Evolutionary conservation across 2,113 vertebrate species (phyloP), one percentile per base, ranked within the genome.

Genomic region (Dolichotis patagonum): DNA sequence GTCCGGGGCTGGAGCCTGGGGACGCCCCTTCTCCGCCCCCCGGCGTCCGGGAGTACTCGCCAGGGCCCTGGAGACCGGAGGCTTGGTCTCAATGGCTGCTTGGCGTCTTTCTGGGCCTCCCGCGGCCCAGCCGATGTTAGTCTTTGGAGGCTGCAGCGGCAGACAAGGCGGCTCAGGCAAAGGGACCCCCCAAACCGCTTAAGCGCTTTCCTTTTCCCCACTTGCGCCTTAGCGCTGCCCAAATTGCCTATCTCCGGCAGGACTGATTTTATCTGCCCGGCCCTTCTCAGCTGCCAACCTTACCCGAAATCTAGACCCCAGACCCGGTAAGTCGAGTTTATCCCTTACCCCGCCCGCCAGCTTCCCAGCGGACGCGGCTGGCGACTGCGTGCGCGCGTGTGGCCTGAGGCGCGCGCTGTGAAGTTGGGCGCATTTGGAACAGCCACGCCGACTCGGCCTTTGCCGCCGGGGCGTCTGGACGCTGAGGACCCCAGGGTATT

Each of bases 261-360:
- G 98, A 98, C 95, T 71, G 87, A 81, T 52, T 87, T 56, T 92
- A 3, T 97, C 95, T 97, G 95, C 98, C 96, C 32, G 97, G 96
- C 97, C 95, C 97, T 95, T 94, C 93, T 98, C 97, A 96, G 92
- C 98, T 97, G 98, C 97, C 98, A 98, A 97, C 97, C 92, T 97
- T 97, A 96, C 97, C 98, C 92, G 98, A 98, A 98, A 98, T 96
- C 97, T 98, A 98, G 98, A 97, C 92, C 97, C 98, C 98, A 97
- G 97, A 95, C 84, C 95, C 94, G 98, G 98, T 99, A 99, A 99
- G 98, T 99, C 91, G 96, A 94, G 77, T 95, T 98, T 97, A 98
- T 94, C 96, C 96, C 96, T 94, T 26, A 52, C 83, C 78, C 88
- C 46, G 67, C 88, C 81, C 9, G 58, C 71, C 92, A 77, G 92